Percentiles rank a stretch among this genome's conserved stretches.
Conservation (phyloP, 1,140 invertebrate species). For the Zelostemma sp. region DNA sequence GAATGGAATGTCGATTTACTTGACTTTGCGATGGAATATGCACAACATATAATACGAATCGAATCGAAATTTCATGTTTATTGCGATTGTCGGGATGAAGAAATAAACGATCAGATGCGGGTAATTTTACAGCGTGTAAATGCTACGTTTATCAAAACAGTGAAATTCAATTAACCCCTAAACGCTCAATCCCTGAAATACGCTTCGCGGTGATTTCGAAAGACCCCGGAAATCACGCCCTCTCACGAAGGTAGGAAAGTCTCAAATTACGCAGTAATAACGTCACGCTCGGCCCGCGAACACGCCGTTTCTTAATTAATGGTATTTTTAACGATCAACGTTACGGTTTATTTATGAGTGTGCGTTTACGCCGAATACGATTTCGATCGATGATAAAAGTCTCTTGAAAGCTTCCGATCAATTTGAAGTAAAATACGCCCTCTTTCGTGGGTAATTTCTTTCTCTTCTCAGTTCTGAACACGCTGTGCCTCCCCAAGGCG, state of each 20-base stretch:
- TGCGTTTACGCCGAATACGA: slow-evolving; percentile 44
- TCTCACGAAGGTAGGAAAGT: slow-evolving; percentile 39
- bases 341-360: slow-evolving; percentile 44
- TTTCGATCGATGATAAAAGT: slow-evolving; percentile 32
- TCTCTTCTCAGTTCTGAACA: slow-evolving; percentile 53
- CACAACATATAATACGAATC: too few relatives aligned
- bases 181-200: slow-evolving; percentile 32
- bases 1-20: too few relatives aligned
- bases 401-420: slow-evolving; percentile 18
- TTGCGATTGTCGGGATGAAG: too few relatives aligned
- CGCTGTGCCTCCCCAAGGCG: slow-evolving; percentile 51
- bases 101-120: neutral
- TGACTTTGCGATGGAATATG: too few relatives aligned
- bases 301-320: slow-evolving; percentile 47
- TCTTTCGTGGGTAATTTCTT: slow-evolving; percentile 13
- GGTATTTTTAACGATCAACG: slow-evolving; percentile 56
- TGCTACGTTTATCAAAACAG: slow-evolving; percentile 39
- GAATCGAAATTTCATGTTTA: too few relatives aligned
- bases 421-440: slow-evolving; percentile 17
- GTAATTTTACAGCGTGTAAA: slow-evolving; percentile 18
- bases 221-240: slow-evolving; percentile 16
- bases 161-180: slow-evolving; percentile 27
- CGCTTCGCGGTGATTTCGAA: slow-evolving; percentile 25
- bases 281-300: slow-evolving; percentile 54
- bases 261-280: slow-evolving; percentile 41